Evolutionary conservation across 1,140 invertebrate genomes (phyloP).

Genomic region (Orius insidiosus): DNA sequence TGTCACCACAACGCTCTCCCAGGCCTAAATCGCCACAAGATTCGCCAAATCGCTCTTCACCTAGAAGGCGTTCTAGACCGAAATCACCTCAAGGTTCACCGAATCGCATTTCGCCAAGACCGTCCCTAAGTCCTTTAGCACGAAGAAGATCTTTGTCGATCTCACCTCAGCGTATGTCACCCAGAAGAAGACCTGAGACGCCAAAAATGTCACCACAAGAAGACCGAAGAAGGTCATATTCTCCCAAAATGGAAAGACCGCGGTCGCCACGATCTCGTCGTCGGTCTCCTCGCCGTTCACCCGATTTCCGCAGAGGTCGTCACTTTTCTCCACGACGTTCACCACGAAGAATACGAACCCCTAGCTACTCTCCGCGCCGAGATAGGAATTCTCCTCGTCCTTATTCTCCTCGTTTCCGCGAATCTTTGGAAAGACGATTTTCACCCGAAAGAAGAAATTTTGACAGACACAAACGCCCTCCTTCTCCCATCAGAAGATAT

Average conservation of each 20-base stretch:
- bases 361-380: background rate
- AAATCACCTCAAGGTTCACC: background rate
- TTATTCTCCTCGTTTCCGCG: too few relatives aligned
- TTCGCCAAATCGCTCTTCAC: too few relatives aligned
- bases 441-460: too few relatives aligned
- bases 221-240: background rate
- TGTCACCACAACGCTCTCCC: background rate
- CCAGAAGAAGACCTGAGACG: background rate
- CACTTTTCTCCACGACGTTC: background rate
- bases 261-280: background rate
- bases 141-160: background rate
- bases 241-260: background rate
- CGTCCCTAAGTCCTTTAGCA: background rate
- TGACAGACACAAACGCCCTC: too few relatives aligned
- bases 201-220: background rate
- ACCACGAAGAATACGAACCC: background rate
- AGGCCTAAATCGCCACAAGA: too few relatives aligned
- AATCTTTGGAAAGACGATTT: too few relatives aligned
- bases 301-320: background rate
- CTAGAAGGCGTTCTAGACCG: background rate
- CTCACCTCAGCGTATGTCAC: background rate
- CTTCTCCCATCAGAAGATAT: too few relatives aligned
- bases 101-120: background rate
- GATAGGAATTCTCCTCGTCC: constrained; percentile 1
- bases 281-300: background rate